Conservation (phyloP, 2,888 invertebrate genomes). For the Spialia ferax region DNA sequence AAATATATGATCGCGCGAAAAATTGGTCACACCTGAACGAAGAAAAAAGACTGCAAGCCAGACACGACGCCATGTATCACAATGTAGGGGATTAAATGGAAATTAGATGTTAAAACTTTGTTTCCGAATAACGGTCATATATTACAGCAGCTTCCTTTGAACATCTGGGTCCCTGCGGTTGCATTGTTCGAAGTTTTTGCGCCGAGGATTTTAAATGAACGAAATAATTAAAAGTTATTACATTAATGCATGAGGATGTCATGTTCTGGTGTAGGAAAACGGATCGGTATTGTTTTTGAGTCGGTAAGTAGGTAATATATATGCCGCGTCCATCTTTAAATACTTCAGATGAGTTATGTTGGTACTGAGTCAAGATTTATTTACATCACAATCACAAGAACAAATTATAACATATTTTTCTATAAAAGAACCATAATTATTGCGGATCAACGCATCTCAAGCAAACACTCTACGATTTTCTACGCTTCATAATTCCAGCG, state of each 20-base stretch:
- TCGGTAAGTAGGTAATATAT: not conserved
- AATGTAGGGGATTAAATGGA: slow-evolving; percentile 67
- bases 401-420: too few species aligned
- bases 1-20: slow-evolving; percentile 10
- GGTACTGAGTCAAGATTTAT: too few species aligned
- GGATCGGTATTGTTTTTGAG: slow-evolving; percentile 6
- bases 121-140: slow-evolving; percentile 75
- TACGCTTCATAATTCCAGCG: slow-evolving; percentile 4
- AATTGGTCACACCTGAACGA: slow-evolving; percentile 32
- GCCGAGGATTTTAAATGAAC: slow-evolving; percentile 54
- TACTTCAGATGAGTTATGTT: not conserved
- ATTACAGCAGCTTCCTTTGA: slow-evolving; percentile 65
- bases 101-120: slow-evolving; percentile 76
- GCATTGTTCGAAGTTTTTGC: slow-evolving; percentile 62
- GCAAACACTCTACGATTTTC: not conserved
- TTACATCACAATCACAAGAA: too few species aligned
- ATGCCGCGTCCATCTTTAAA: not conserved
- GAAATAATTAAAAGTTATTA: slow-evolving; percentile 38
- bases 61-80: slow-evolving; percentile 38
- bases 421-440: too few species aligned
- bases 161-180: slow-evolving; percentile 72
- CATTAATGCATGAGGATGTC: slow-evolving; percentile 21
- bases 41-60: slow-evolving; percentile 35
- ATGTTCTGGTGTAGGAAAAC: not conserved
- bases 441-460: not conserved